Evolutionary conservation across 2,797 vertebrate species (phyloP).

Genomic region (Myotis planiceps): DNA sequence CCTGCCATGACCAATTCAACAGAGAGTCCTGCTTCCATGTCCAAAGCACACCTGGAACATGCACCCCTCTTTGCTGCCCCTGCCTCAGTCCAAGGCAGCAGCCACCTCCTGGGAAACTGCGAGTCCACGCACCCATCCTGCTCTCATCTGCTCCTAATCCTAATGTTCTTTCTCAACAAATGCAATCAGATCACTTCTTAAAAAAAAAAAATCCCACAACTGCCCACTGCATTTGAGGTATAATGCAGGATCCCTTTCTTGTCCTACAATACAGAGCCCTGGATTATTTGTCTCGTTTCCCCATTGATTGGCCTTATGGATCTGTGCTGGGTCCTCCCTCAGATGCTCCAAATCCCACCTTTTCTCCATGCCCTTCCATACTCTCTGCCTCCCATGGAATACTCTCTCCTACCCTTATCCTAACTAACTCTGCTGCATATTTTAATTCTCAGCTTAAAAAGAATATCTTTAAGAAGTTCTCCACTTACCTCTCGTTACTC

Average conservation of each 20-base stretch:
- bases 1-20: neutral
- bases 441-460: conserved; percentile 2
- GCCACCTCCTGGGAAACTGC: neutral
- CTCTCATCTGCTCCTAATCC: neutral
- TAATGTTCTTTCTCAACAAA: neutral
- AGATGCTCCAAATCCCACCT: neutral
- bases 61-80: neutral
- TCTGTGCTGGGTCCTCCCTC: neutral
- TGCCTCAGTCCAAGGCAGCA: neutral
- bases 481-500: neutral
- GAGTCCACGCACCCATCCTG: no score
- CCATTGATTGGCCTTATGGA: neutral
- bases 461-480: neutral
- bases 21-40: neutral
- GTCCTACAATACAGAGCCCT: neutral
- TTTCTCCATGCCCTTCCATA: neutral
- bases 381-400: neutral
- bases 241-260: neutral
- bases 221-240: neutral
- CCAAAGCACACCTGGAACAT: neutral
- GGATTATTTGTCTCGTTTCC: neutral
- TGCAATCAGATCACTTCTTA: neutral
- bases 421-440: neutral
- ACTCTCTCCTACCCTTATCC: neutral
- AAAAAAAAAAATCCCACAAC: neutral